Conservation (phyloP, 1,140 invertebrate genomes). For the Ostrea edulis region DNA sequence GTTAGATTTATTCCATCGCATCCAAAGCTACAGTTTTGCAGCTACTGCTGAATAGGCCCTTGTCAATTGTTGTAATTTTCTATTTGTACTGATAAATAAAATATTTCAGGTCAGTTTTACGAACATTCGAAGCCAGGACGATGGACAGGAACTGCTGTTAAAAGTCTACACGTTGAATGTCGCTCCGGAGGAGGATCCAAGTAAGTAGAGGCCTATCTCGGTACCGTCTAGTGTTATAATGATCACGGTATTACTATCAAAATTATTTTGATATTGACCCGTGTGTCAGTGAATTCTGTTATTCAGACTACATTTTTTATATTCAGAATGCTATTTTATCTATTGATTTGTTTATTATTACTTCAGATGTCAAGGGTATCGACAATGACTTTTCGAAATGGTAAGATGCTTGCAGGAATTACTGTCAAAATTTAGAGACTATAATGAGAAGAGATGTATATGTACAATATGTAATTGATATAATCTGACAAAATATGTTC, state of each 20-base stretch:
- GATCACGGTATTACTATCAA: background rate
- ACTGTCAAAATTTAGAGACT: background rate
- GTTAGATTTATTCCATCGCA: too few species aligned
- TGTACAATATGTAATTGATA: too few species aligned
- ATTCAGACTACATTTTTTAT: too few species aligned
- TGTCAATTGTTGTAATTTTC: too few species aligned
- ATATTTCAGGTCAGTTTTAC: conserved; percentile 27
- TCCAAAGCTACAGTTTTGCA: too few species aligned
- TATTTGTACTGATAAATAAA: too few species aligned
- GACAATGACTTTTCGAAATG: conserved; percentile 2
- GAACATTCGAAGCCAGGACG: background rate
- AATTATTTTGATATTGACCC: background rate
- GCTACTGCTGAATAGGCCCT: too few species aligned
- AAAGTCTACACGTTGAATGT: conserved; percentile 13
- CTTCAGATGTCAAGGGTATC: background rate
- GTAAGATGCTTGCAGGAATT: background rate
- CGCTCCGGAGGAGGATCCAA: background rate
- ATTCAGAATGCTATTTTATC: too few species aligned
- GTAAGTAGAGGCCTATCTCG: background rate
- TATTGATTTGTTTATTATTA: background rate
- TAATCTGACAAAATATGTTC: too few species aligned
- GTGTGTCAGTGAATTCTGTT: too few species aligned
- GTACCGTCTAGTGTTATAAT: background rate
- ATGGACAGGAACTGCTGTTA: conserved; percentile 10
- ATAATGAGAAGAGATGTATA: too few species aligned